These are phyloP conservation scores for Himantopus leucocephalus DNA, from an alignment of 2,113 vertebrate species.

Conservation along the genomic window DNA sequence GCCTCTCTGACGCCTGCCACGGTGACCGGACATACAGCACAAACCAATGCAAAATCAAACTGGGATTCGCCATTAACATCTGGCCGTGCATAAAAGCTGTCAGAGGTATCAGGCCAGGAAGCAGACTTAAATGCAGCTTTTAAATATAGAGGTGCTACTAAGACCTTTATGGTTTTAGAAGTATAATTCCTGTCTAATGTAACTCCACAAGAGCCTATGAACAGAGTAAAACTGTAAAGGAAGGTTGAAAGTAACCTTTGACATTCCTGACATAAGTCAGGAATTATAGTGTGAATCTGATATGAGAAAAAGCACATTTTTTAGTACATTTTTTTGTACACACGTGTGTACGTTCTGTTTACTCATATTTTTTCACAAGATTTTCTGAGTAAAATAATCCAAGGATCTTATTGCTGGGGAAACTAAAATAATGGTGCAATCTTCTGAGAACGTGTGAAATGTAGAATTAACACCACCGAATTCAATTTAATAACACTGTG, in stretches of 20 bases:
- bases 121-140: not conserved
- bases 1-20: not conserved
- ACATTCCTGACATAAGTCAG: not conserved
- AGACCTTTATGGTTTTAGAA: not conserved
- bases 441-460: slow-evolving; percentile 53
- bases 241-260: not conserved
- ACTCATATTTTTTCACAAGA: slow-evolving; percentile 14
- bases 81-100: not conserved
- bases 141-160: not conserved
- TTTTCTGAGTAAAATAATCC: not conserved
- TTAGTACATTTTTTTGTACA: not conserved
- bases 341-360: not conserved
- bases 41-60: not conserved
- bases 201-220: not conserved
- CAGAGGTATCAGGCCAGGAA: not conserved
- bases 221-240: not conserved
- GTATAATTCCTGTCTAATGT: not conserved
- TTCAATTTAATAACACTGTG: slow-evolving; percentile 68
- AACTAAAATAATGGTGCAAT: slow-evolving; percentile 65
- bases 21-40: not conserved
- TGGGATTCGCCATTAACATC: not conserved
- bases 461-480: slow-evolving; percentile 70
- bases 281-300: not conserved
- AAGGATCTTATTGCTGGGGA: not conserved
- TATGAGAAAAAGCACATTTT: not conserved